Evolutionary conservation across 2,888 invertebrate genomes (phyloP), one percentile per base, ranked within the genome.

Genomic region (Caenorhabditis panamensis): DNA sequence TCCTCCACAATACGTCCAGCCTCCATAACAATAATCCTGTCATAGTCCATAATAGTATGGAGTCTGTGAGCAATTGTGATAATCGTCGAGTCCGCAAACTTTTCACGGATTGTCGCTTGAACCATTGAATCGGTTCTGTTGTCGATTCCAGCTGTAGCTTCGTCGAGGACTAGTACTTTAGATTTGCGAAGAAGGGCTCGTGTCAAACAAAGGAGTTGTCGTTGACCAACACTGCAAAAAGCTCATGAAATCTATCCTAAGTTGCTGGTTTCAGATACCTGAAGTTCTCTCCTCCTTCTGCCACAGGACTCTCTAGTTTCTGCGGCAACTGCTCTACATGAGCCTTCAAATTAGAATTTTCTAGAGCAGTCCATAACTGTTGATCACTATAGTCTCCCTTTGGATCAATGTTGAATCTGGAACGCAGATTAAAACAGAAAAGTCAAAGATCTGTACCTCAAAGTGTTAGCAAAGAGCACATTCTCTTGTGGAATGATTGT

Each of bases 371-470:
- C 87, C 87, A 87, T 0, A 84, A 24, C 37, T 84, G 79, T 1
- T 79, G 79, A 61, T 87, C 87, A 20, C 64, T 73, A 47, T 82
- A 84, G 20, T 69, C 91, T 86, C 94, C 93, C 92, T 96, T 95
- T 2, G 97, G 97, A 93, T 97, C 97, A 82, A 97, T 93, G 93
- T 97, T 97, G 92, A 95, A 94, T 67, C 97, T 96, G 80, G 96
- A 72, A 24, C 6, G 2, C 2, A 41, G 8, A 13, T 41, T 41
- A 11, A 13, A 13, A 13, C 13, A 13, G 6, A 2, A 41, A 13
- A 6, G 6, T 13, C 41, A 11, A 20, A 47, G n/a, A n/a, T n/a
- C n/a, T n/a, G n/a, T 5, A 79, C 75, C 80, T 80, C 44, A 82
- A 61, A 11, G 78, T 73, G n/a, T 71, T 79, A 0, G 75, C 75